These are phyloP conservation scores for Dendrolimus pini DNA, from an alignment of 2,888 invertebrate genomes.

Conservation along the genomic window DNA sequence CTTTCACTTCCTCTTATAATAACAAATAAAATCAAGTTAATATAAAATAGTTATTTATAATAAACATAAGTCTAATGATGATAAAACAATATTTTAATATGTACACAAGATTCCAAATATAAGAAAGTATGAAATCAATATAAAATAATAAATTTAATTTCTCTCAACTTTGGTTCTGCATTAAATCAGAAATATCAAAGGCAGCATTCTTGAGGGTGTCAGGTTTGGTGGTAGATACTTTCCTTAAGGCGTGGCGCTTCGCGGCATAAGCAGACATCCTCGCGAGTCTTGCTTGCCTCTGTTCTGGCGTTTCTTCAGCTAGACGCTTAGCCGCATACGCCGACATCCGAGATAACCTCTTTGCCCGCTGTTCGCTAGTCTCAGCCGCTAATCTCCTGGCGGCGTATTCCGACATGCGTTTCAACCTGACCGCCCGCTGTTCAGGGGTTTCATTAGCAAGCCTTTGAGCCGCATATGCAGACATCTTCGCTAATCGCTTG, in stretches of 20 bases:
- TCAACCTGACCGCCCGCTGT: slow-evolving; percentile 49
- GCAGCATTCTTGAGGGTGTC: background rate
- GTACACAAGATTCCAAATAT: background rate
- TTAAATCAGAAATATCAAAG: slow-evolving; percentile 4
- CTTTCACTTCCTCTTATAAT: background rate
- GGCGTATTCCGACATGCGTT: slow-evolving; percentile 66
- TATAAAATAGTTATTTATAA: background rate
- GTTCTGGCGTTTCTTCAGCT: slow-evolving; percentile 59
- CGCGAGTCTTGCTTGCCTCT: slow-evolving; percentile 45
- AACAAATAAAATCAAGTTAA: background rate
- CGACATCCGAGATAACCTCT: slow-evolving; percentile 60
- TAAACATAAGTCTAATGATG: background rate
- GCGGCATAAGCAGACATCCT: slow-evolving; percentile 68
- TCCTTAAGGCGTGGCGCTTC: slow-evolving; percentile 51
- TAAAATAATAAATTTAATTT: background rate
- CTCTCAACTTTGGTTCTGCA: slow-evolving; percentile 24
- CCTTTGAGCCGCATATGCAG: slow-evolving; percentile 62
- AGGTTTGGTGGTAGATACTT: slow-evolving; percentile 12
- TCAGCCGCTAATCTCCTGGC: slow-evolving; percentile 55
- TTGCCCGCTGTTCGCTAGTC: slow-evolving; percentile 53
- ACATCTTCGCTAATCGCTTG: slow-evolving; percentile 57
- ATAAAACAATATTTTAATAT: background rate
- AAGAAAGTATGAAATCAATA: background rate
- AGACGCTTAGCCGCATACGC: slow-evolving; percentile 61
- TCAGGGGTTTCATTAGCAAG: slow-evolving; percentile 61